Base-by-base conservation (phyloP, 2,888 invertebrate species). In the Eupithecia tripunctaria region DNA sequence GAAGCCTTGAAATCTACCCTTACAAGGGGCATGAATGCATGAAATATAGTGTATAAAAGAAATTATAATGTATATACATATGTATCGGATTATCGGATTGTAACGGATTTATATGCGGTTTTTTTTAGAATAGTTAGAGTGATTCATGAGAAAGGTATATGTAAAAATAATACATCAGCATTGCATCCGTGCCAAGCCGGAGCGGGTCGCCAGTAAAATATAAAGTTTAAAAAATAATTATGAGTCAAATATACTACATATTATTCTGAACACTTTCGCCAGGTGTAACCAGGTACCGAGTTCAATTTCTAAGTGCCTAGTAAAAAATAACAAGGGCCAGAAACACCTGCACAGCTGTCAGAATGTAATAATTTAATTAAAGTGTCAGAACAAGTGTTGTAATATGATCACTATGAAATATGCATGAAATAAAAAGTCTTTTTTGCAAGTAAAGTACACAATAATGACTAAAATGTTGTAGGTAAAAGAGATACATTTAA, bases 311-410 rank as follows among this genome's bases (percentile, higher is more conserved):
- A 56, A 56, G 56, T 56, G 25, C 21, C 32, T 32, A 41, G 64
- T 64, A 47, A 47, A 66, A 47, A 43, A 29, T 29, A 64, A 47
- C 29, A 68, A 65, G 60, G 67, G 18, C n/a, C 6, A 65, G 27
- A 15, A 8, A 36, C 64, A 64, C 64, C 64, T 64, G 64, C 38
- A 29, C 29, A 60, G 29, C 60, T 60, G 60, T 60, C 64, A 64
- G 21, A 64, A n/a, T 41, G 36, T 41, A 64, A 64, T 38, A 64
- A 64, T 64, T 38, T 41, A 64, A 64, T 64, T 64, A 38, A 64
- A 41, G 36, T 38, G 21, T 25, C 64, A 38, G 36, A 41, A 64
- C 12, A 64, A 64, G 21, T 43, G 65, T 65, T 43, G 38, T 32
- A 29, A 47, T 25, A 51, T 29, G 27, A 47, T 67, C 21, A 4